Base-by-base conservation (phyloP, 1,140 invertebrate species). In the Drosophila lowei region DNA sequence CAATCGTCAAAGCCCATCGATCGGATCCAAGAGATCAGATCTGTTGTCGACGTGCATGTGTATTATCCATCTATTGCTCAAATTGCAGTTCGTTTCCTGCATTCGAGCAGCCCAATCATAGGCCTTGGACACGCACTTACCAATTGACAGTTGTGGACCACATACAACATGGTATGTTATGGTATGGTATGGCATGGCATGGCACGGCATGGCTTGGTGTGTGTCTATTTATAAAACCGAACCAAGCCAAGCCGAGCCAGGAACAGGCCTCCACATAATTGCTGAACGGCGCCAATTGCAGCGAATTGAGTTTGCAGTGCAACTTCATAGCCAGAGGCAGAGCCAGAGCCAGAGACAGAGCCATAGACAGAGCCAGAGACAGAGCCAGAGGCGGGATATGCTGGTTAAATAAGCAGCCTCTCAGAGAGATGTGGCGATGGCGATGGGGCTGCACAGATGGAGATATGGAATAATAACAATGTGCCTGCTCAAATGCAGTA, bases 91-190 rank as follows among this genome's bases (percentile, higher is more conserved):
- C 54, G 71, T 59, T 84, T 83, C 79, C 79, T 79, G 71, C 48
- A 71, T 41, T 59, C 15, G 23, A 23, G 43, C 54, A 46, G 42
- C 42, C 47, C 34, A 38, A 38, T 38, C 34, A 38, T 38, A 38
- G 34, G 34, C 11, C 34, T 38, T 38, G 34, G 34, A 53, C 16
- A 72, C 48, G 59, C 42, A 66, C 56, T 70, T 42, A 47, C 18
- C 56, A 71, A 79, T 50, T 85, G 75, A 79, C 76, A 79, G 74
- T 83, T 80, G 73, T 78, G 61, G 60, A 75, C 76, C 65, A 79
- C 71, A 84, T 66, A 21, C 55, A 38, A 11, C 53, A 16, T 41
- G 66, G 2, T 11, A 84, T n/a, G n/a, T n/a, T 66, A 21, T 50
- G 34, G 8, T 53, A 16, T 30, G 66, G 2, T 4, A 34, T 38